phyloP scores from a whole-genome alignment of 2,888 invertebrate species.

The Liodrosophila aerea region DNA sequence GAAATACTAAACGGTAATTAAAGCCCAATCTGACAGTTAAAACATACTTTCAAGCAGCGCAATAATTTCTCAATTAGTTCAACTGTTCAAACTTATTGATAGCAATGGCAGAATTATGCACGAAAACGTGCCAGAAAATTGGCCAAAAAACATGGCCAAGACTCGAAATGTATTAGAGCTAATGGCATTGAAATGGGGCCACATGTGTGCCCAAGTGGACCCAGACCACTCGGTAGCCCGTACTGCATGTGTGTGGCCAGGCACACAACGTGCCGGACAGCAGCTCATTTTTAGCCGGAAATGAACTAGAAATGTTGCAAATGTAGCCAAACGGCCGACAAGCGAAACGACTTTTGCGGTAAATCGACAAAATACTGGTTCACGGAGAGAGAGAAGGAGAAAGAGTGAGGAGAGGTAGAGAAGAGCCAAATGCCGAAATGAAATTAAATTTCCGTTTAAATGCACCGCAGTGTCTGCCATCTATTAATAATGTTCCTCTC shows the following conservation, averaged over 20 bases:
- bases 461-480: slow-evolving; percentile 37
- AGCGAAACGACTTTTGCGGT: slow-evolving; percentile 60
- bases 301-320: slow-evolving; percentile 72
- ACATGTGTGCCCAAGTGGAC: slow-evolving; percentile 31
- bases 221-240: not conserved
- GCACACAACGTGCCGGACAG: slow-evolving; percentile 30
- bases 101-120: slow-evolving; percentile 72
- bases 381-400: slow-evolving; percentile 21
- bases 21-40: slow-evolving; percentile 30
- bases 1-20: slow-evolving; percentile 67
- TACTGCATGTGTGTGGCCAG: not conserved
- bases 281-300: slow-evolving; percentile 74
- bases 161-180: slow-evolving; percentile 11
- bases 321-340: slow-evolving; percentile 45
- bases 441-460: slow-evolving; percentile 74
- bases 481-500: slow-evolving; percentile 42
- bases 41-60: slow-evolving; percentile 41
- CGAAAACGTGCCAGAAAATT: slow-evolving; percentile 32
- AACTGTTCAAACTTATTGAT: slow-evolving; percentile 56
- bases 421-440: slow-evolving; percentile 41
- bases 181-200: slow-evolving; percentile 17
- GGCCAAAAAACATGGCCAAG: slow-evolving; percentile 17
- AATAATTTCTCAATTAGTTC: slow-evolving; percentile 70
- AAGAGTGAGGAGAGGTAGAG: not conserved
- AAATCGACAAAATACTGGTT: slow-evolving; percentile 68